Evolutionary conservation across 2,888 invertebrate species (phyloP).

Genomic region (Rhyacophila evoluta): DNA sequence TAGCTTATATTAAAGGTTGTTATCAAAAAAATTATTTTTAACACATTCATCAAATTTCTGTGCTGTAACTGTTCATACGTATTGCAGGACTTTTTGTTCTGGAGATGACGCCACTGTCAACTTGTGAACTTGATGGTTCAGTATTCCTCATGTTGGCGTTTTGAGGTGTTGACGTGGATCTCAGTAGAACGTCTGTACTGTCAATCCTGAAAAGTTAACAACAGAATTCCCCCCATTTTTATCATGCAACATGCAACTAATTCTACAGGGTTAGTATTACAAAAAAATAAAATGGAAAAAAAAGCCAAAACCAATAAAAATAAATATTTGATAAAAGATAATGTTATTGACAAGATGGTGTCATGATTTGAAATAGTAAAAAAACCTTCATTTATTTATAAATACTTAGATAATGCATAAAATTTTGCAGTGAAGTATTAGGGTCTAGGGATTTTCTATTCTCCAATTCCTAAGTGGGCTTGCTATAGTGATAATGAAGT

Average conservation of each 20-base stretch:
- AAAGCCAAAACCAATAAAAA: background rate
- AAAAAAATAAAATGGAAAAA: background rate
- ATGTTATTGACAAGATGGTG: too few species aligned
- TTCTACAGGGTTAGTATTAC: conserved; percentile 9
- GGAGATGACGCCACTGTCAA: conserved; percentile 48
- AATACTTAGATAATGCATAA: background rate
- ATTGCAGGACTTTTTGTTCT: background rate
- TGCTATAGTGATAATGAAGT: too few species aligned
- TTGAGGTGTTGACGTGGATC: background rate
- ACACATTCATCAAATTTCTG: conserved; percentile 49
- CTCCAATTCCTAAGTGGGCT: too few species aligned
- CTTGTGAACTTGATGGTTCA: conserved; percentile 31
- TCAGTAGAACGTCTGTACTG: conserved; percentile 34
- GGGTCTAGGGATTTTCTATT: too few species aligned
- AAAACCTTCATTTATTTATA: background rate
- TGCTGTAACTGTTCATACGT: conserved; percentile 45
- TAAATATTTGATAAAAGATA: background rate
- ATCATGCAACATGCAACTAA: conserved; percentile 53
- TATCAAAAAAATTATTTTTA: too few species aligned
- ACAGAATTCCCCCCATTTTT: conserved; percentile 50
- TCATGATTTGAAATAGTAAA: background rate
- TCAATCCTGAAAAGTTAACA: conserved; percentile 44
- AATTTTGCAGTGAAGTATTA: too few species aligned
- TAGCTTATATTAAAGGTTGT: too few species aligned
- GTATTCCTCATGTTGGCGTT: background rate